Percentiles rank a stretch among this genome's conserved stretches.
Conservation (phyloP, 1,140 invertebrate genomes). For the Megalopta genalis region DNA sequence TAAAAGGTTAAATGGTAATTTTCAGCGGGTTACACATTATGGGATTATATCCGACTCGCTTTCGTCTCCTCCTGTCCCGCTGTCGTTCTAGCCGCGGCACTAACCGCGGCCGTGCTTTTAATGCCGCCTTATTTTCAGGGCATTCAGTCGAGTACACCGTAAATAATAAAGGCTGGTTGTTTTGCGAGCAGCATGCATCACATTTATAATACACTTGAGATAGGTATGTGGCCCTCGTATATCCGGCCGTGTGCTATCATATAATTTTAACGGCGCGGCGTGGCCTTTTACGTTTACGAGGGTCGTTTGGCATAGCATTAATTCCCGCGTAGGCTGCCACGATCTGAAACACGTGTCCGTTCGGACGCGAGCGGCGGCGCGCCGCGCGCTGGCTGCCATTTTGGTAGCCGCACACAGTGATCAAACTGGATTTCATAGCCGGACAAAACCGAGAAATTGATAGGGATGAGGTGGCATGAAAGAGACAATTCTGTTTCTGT, state of each 20-base stretch:
- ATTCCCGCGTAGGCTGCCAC: background rate
- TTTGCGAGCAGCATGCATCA: constrained; percentile 26
- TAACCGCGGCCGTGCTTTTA: background rate
- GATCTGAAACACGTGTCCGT: constrained; percentile 21
- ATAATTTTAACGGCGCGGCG: constrained; percentile 39
- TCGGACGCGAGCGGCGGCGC: background rate
- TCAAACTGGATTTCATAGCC: too few species aligned
- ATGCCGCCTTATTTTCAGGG: constrained; percentile 42
- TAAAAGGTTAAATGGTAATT: constrained; percentile 49
- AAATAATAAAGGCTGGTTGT: constrained; percentile 28
- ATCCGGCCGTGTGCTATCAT: constrained; percentile 18
- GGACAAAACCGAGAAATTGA: too few species aligned
- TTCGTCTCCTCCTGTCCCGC: background rate
- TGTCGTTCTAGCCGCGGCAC: background rate
- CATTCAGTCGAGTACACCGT: constrained; percentile 6
- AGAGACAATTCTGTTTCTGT: too few species aligned
- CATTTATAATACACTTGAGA: constrained; percentile 45
- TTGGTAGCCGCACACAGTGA: background rate
- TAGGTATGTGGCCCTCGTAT: constrained; percentile 12
- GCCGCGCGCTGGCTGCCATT: background rate
- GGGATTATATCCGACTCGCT: constrained; percentile 10
- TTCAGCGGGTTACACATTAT: constrained; percentile 28
- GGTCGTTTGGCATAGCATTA: constrained; percentile 37
- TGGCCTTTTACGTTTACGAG: constrained; percentile 42
- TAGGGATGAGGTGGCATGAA: too few species aligned